phyloP scores from a whole-genome alignment of 1,140 invertebrate species.

The Dufourea novaeangliae region DNA sequence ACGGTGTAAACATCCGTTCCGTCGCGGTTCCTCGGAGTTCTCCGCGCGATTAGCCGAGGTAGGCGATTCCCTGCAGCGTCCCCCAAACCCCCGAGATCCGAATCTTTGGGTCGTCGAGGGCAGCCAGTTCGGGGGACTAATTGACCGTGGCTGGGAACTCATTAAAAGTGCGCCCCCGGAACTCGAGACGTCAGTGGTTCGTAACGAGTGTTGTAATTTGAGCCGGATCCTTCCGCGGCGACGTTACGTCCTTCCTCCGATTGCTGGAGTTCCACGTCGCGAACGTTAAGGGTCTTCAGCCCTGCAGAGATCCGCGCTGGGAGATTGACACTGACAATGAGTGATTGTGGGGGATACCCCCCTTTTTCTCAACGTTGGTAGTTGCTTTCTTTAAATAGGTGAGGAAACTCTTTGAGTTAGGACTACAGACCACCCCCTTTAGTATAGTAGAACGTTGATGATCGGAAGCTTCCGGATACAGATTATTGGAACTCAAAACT shows the following conservation, averaged over 20 bases:
- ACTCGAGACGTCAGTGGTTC: slow-evolving; percentile 70
- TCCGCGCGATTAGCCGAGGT: slow-evolving; percentile 25
- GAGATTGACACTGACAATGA: no score
- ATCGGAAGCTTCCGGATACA: no score
- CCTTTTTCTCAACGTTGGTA: no score
- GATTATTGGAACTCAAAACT: no score
- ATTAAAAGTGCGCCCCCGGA: slow-evolving; percentile 71
- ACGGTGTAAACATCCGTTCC: slow-evolving; percentile 11
- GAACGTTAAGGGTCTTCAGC: slow-evolving; percentile 6
- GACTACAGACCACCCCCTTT: no score
- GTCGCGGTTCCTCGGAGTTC: not conserved
- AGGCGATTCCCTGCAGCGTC: slow-evolving; percentile 9
- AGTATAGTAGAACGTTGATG: no score
- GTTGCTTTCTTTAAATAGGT: no score
- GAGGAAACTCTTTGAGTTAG: no score
- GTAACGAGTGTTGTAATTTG: slow-evolving; percentile 74
- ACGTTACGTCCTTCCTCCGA: slow-evolving; percentile 55
- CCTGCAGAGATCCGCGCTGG: not conserved
- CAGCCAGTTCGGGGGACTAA: slow-evolving; percentile 66
- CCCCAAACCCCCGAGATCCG: slow-evolving; percentile 28
- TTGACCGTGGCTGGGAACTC: slow-evolving; percentile 74
- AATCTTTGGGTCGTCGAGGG: slow-evolving; percentile 44
- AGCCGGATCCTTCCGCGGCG: slow-evolving; percentile 67
- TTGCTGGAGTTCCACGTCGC: slow-evolving; percentile 51
- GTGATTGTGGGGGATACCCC: no score